A percentile compares a stretch with the other conserved stretches of the same genome.
These are phyloP conservation scores for Germaria angustata DNA, from an alignment of 2,888 invertebrate genomes.

Conservation along the genomic window DNA sequence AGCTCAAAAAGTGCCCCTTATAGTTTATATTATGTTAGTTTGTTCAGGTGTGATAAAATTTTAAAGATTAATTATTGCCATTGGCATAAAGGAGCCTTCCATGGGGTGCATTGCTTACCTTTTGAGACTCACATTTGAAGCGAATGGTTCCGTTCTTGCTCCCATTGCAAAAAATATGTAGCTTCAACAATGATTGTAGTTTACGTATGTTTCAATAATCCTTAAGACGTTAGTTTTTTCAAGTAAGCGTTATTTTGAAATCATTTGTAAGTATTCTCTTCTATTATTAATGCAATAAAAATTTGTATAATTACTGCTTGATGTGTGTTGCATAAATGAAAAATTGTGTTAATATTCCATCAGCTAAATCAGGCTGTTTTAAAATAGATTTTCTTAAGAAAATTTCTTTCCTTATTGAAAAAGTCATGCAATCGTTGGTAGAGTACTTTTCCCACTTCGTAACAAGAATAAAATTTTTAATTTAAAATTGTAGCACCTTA, in stretches of 20 bases:
- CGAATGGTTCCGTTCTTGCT: too few species aligned
- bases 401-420: constrained; percentile 9
- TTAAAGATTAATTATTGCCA: too few species aligned
- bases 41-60: too few species aligned
- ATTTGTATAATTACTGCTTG: constrained; percentile 33
- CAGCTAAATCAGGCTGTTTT: constrained; percentile 1
- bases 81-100: too few species aligned
- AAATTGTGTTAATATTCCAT: constrained; percentile 21
- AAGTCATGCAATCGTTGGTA: constrained; percentile 54
- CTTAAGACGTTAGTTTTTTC: background rate
- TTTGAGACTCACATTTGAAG: too few species aligned
- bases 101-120: too few species aligned
- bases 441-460: constrained; percentile 9
- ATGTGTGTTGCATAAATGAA: constrained; percentile 47
- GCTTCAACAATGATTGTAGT: too few species aligned
- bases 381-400: background rate
- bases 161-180: too few species aligned
- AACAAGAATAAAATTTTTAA: constrained; percentile 5
- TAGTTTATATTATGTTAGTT: too few species aligned
- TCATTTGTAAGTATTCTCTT: background rate
- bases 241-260: constrained; percentile 3
- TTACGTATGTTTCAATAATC: background rate
- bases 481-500: constrained; percentile 37
- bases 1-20: too few species aligned
- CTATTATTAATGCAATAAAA: constrained; percentile 23